Base-by-base conservation (phyloP, 2,113 vertebrate genomes). In the Corapipo altera region DNA sequence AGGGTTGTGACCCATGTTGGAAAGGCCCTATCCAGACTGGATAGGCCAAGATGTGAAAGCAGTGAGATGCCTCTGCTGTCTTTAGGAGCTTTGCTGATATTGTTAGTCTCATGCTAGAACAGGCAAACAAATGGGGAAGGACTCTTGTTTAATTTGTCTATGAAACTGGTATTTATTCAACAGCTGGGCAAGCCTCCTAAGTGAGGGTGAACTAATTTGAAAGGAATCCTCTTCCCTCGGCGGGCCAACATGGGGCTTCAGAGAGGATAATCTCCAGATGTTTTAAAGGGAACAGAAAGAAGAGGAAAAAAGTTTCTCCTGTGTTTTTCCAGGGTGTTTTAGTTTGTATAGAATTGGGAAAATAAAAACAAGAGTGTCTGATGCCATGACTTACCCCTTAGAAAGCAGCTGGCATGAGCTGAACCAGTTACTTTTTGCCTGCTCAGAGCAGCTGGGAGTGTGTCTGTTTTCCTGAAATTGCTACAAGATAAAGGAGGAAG, bases 201-300 rank as follows among this genome's bases (percentile, higher is more conserved):
- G 84, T 21, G 44, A 94, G 43, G 57, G 78, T 95, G 94, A 97
- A 51, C 81, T 94, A 89, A 84, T 59, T 69, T 59, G 69, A 86
- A 88, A 96, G 88, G 75, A 65, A 75, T 90, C 78, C 52, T 86
- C 9, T 61, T 86, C 35, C 73, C 37, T 84, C 79, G 81, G 65
- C 3, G 2, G 61, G 69, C 77, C 86, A 86, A 8, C 28, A 30
- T 1, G 0, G 61, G 61, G 17, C 55, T 93, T 91, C 67, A 76
- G 61, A 52, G 65, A 67, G 59, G 43, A 65, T 71, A 51, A 80
- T 78, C 46, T 35, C 69, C 75, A 80, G 75, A 81, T 86, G 72
- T 91, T 86, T 86, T 48, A 59, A 90, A 88, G 52, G 33, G 66
- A 85, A 22, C 48, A 46, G 49, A 27, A 41, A 35, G 21, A 43